phyloP scores from a whole-genome alignment of 2,888 invertebrate genomes.

The Xiphydria camelus region DNA sequence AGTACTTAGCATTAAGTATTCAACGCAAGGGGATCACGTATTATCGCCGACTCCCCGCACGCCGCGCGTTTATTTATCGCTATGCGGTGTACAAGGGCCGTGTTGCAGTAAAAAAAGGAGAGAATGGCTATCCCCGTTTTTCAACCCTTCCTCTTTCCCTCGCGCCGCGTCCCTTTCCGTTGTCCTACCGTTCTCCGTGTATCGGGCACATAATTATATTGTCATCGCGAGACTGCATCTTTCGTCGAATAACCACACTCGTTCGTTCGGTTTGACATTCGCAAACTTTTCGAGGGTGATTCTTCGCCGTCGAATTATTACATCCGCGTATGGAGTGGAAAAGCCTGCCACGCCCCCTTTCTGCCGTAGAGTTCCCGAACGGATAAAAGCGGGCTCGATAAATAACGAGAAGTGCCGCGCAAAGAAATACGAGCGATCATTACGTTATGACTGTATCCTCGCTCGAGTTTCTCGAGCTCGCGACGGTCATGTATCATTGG shows the following conservation, averaged over 20 bases:
- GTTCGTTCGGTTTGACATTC: too few species aligned
- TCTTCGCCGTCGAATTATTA: background rate
- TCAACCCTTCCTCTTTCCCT: too few species aligned
- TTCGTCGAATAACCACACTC: too few species aligned
- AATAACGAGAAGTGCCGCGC: constrained; percentile 29
- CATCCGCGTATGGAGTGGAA: background rate
- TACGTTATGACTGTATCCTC: constrained; percentile 32
- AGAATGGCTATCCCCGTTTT: too few species aligned
- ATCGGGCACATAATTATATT: too few species aligned
- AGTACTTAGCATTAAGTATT: constrained; percentile 57
- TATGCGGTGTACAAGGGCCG: constrained; percentile 22
- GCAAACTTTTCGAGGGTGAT: too few species aligned
- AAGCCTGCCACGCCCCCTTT: constrained; percentile 2
- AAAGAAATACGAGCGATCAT: constrained; percentile 36
- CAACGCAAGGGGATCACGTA: constrained; percentile 57
- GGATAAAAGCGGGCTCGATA: constrained; percentile 22
- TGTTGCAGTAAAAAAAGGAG: too few species aligned
- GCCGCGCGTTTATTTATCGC: constrained; percentile 54
- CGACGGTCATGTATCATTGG: constrained; percentile 27
- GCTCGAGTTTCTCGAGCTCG: constrained; percentile 19
- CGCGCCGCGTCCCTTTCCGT: too few species aligned
- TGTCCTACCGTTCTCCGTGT: too few species aligned
- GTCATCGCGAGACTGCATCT: too few species aligned
- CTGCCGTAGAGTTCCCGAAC: background rate
- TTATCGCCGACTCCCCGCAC: constrained; percentile 52